These are phyloP conservation scores for Drosophila greeni DNA, from an alignment of 2,888 invertebrate species.

Conservation along the genomic window DNA sequence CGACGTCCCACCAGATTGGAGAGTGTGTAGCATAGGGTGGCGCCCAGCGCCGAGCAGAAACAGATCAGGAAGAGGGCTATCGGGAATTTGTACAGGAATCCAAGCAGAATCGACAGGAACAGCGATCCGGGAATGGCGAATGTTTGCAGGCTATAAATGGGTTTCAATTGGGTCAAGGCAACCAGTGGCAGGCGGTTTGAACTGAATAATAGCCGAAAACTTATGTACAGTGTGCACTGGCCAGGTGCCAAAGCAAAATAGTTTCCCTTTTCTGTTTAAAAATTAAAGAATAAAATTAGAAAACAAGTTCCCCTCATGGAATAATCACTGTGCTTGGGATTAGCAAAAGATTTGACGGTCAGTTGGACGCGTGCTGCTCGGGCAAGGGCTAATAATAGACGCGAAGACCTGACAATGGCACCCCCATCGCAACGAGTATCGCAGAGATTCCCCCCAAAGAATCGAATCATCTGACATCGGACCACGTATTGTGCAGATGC, in stretches of 20 bases:
- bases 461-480: slow-evolving; percentile 8
- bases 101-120: slow-evolving; percentile 97
- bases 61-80: slow-evolving; percentile 92
- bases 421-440: slow-evolving; percentile 17
- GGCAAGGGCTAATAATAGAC: slow-evolving; percentile 41
- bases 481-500: slow-evolving; percentile 30
- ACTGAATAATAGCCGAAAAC: slow-evolving; percentile 7
- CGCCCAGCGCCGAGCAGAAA: slow-evolving; percentile 96
- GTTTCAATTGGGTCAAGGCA: slow-evolving; percentile 73
- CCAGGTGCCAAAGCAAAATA: background rate
- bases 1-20: slow-evolving; percentile 93
- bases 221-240: background rate
- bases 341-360: slow-evolving; percentile 6
- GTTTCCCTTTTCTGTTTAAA: background rate
- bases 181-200: slow-evolving; percentile 55
- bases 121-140: slow-evolving; percentile 99
- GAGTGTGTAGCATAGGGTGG: slow-evolving; percentile 95
- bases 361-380: slow-evolving; percentile 28
- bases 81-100: slow-evolving; percentile 96
- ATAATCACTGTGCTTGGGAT: slow-evolving; percentile 17
- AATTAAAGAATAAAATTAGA: background rate
- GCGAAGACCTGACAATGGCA: slow-evolving; percentile 47
- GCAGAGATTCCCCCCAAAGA: slow-evolving; percentile 1
- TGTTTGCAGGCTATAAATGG: slow-evolving; percentile 89
- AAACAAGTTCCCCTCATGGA: background rate